phyloP scores from a whole-genome alignment of 2,888 invertebrate species.

The Ferdinandea cuprea region DNA sequence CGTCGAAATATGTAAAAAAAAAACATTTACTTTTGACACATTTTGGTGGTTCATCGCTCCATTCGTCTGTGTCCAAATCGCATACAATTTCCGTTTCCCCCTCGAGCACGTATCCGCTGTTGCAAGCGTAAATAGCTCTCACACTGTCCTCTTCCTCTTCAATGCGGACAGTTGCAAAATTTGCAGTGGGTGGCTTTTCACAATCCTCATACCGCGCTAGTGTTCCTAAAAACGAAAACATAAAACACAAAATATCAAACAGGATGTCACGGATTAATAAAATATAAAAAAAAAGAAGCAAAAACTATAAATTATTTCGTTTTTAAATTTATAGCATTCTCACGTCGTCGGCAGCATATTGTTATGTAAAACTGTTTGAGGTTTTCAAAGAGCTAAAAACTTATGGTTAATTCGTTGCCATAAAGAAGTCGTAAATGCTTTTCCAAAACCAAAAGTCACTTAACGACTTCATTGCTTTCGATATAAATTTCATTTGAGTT shows the following conservation, averaged over 20 bases:
- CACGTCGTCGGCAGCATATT: neutral
- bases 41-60: constrained; percentile 80
- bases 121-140: constrained; percentile 80
- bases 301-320: constrained; percentile 6
- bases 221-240: constrained; percentile 50
- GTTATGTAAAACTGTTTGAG: neutral
- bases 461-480: constrained; percentile 8
- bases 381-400: constrained; percentile 14
- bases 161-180: constrained; percentile 78
- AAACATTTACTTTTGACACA: constrained; percentile 77
- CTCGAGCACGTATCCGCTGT: constrained; percentile 78
- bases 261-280: neutral
- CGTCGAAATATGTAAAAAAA: neutral
- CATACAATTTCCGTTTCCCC: constrained; percentile 79
- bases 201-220: constrained; percentile 79
- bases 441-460: constrained; percentile 2
- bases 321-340: constrained; percentile 16
- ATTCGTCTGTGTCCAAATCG: constrained; percentile 80
- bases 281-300: constrained; percentile 12
- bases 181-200: constrained; percentile 79
- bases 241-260: constrained; percentile 6
- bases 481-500: constrained; percentile 30
- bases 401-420: constrained; percentile 11
- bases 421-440: constrained; percentile 37
- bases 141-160: constrained; percentile 80